Conservation (phyloP, 1,140 invertebrate genomes). For the Philopotamus ludificatus region DNA sequence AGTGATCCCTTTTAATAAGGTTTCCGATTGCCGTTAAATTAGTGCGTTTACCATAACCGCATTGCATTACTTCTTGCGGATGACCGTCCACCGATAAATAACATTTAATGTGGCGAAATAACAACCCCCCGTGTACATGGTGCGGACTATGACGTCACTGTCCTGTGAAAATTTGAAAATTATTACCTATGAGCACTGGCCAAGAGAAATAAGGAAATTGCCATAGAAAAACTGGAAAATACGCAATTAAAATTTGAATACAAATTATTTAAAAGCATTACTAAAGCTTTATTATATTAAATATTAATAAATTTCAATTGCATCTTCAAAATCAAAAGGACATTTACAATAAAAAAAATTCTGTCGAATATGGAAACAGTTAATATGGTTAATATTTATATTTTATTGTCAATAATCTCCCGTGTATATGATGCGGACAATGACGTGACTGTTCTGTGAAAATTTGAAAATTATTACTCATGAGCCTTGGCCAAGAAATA, state of each 20-base stretch:
- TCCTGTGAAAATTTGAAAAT: background rate
- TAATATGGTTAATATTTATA: no score
- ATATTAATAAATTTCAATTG: no score
- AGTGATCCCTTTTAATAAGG: conserved; percentile 24
- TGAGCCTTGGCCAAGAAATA: background rate
- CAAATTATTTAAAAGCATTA: no score
- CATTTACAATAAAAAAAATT: no score
- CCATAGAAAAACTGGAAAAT: no score
- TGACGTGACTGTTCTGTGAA: background rate
- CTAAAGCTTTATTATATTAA: no score
- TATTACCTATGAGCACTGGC: background rate
- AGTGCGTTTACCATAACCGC: conserved; percentile 32
- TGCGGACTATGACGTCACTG: background rate
- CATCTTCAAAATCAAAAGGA: no score
- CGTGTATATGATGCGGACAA: background rate
- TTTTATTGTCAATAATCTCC: conserved; percentile 26
- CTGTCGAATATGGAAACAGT: no score
- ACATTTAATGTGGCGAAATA: conserved; percentile 37
- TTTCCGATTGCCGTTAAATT: conserved; percentile 30
- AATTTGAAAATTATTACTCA: background rate
- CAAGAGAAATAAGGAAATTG: no score
- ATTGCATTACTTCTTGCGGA: conserved; percentile 20
- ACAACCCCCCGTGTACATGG: conserved; percentile 6
- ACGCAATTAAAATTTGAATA: no score
- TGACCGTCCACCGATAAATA: conserved; percentile 32